phyloP scores from a whole-genome alignment of 2,113 vertebrate genomes.

The Myrmecobius fasciatus region DNA sequence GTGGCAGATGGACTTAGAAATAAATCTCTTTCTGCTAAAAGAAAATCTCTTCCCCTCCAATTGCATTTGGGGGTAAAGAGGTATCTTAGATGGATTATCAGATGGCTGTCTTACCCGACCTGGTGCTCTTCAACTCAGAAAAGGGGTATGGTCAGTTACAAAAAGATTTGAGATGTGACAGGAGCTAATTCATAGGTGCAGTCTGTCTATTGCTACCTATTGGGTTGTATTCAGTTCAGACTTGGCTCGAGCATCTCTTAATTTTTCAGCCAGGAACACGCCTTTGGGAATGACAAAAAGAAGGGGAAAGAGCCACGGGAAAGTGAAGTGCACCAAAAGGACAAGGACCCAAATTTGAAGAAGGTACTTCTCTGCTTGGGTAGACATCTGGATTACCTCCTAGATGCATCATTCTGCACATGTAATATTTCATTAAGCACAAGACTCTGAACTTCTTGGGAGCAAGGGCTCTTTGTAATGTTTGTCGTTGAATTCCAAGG shows the following conservation, averaged over 20 bases:
- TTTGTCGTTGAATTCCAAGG: not conserved
- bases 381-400: not conserved
- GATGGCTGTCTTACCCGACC: not conserved
- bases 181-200: not conserved
- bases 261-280: constrained; percentile 69
- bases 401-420: not conserved
- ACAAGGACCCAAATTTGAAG: not conserved
- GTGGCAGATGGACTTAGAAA: not conserved
- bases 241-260: constrained; percentile 8
- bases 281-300: constrained; percentile 36
- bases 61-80: not conserved
- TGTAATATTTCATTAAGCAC: not conserved
- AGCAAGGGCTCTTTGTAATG: not conserved
- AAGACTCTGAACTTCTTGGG: not conserved
- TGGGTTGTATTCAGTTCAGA: not conserved
- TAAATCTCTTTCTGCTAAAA: not conserved
- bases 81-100: not conserved
- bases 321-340: not conserved
- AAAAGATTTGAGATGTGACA: not conserved
- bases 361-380: constrained; percentile 56
- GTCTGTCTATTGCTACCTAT: not conserved
- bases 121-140: not conserved
- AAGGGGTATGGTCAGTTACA: not conserved
- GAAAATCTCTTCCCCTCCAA: not conserved
- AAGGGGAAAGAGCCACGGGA: not conserved